phyloP scores from a whole-genome alignment of 2,113 vertebrate species.

The Abramis brama region DNA sequence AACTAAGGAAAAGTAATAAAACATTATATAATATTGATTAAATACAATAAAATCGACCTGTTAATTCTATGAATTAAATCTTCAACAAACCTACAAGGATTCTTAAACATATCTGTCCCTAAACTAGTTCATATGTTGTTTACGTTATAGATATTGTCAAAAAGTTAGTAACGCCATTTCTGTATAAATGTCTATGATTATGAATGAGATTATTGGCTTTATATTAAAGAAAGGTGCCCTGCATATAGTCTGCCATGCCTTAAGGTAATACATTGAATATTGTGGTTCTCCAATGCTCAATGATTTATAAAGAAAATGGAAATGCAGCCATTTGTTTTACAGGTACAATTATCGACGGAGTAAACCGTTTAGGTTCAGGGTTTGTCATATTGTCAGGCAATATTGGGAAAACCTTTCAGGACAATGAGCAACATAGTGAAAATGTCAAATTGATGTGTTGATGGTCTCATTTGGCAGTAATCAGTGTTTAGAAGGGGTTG shows the following conservation, averaged over 20 bases:
- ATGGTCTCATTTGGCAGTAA: constrained; percentile 4
- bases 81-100: neutral
- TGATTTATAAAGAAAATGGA: neutral
- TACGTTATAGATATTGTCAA: neutral
- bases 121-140: neutral
- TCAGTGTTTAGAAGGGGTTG: constrained; percentile 13
- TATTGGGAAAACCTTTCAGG: neutral
- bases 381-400: neutral
- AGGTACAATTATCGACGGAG: neutral
- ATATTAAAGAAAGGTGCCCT: neutral
- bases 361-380: neutral
- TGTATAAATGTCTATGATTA: neutral
- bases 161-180: neutral
- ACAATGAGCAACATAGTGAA: neutral
- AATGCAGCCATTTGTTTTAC: neutral
- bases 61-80: neutral
- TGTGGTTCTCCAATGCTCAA: neutral
- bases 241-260: neutral
- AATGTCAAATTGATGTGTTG: neutral
- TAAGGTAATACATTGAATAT: neutral
- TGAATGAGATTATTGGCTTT: neutral
- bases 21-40: neutral
- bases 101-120: neutral
- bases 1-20: no score
- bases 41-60: neutral